These are phyloP conservation scores for Troides aeacus DNA, from an alignment of 2,888 invertebrate species.

Conservation along the genomic window DNA sequence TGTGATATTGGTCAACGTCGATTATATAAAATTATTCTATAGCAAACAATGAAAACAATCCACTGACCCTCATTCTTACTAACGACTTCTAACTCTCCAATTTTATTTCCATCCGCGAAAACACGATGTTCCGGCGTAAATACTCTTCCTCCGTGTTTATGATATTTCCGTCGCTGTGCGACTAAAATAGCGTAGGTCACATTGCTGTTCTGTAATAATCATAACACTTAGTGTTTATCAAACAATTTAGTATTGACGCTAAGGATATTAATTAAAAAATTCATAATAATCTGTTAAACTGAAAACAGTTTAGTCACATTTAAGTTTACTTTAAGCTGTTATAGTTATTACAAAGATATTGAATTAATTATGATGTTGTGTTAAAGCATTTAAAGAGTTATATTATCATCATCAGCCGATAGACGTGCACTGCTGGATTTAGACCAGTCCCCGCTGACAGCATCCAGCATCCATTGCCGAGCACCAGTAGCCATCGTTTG, in stretches of 20 bases:
- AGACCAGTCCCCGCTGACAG: no score
- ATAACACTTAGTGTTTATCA: slow-evolving; percentile 22
- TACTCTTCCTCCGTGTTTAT: slow-evolving; percentile 53
- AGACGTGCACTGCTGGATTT: no score
- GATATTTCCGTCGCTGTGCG: slow-evolving; percentile 43
- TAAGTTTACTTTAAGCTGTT: not conserved
- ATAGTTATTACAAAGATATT: no score
- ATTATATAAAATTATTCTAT: no score
- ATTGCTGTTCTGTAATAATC: slow-evolving; percentile 20
- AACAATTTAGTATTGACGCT: slow-evolving; percentile 18
- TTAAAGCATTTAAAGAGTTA: no score
- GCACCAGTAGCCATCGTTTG: no score
- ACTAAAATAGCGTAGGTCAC: slow-evolving; percentile 24
- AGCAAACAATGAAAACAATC: slow-evolving; percentile 37
- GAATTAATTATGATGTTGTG: not conserved
- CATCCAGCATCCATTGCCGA: no score
- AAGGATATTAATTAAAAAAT: slow-evolving; percentile 4
- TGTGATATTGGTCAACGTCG: no score
- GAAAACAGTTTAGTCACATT: not conserved
- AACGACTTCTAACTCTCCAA: slow-evolving; percentile 53
- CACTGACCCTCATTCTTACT: slow-evolving; percentile 37
- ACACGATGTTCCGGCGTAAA: slow-evolving; percentile 36
- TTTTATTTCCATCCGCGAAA: slow-evolving; percentile 42
- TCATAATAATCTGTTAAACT: not conserved
- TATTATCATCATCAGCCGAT: no score